Percentiles rank a stretch among this genome's conserved stretches.
Conservation (phyloP, 2,113 vertebrate genomes). For the Solea solea region DNA sequence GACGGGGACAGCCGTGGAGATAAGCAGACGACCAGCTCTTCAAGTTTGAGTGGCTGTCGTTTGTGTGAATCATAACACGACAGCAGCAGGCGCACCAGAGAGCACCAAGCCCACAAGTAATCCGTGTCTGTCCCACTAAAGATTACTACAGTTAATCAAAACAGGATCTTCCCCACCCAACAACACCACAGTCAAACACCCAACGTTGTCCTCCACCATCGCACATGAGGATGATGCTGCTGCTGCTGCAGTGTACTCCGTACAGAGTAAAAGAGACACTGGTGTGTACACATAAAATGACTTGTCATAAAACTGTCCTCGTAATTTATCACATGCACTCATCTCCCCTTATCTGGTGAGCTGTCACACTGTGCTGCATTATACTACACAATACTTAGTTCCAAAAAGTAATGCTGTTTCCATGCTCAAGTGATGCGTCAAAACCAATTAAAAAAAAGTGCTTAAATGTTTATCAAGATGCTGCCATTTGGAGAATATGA, state of each 20-base stretch:
- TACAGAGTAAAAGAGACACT: constrained; percentile 33
- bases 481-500: neutral
- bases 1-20: constrained; percentile 55
- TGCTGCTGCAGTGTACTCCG: constrained; percentile 25
- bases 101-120: constrained; percentile 66
- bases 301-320: constrained; percentile 56
- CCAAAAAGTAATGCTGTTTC: constrained; percentile 20
- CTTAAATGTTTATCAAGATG: constrained; percentile 9
- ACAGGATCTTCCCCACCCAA: constrained; percentile 56
- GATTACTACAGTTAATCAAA: constrained; percentile 72
- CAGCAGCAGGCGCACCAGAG: constrained; percentile 55
- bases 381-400: constrained; percentile 24
- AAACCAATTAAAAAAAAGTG: constrained; percentile 12
- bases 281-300: constrained; percentile 42
- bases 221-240: constrained; percentile 41
- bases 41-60: constrained; percentile 41
- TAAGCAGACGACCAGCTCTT: constrained; percentile 58
- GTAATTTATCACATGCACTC: constrained; percentile 47
- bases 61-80: constrained; percentile 65
- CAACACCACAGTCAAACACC: constrained; percentile 42
- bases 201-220: constrained; percentile 57
- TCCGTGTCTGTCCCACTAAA: constrained; percentile 48
- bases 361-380: neutral
- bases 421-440: constrained; percentile 18
- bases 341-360: constrained; percentile 28